Percentiles rank a stretch among this genome's conserved stretches.
phyloP scores from a whole-genome alignment of 30 jellyfish, hydroid and myxozoan genomes.

The Rhopilema esculentum region DNA sequence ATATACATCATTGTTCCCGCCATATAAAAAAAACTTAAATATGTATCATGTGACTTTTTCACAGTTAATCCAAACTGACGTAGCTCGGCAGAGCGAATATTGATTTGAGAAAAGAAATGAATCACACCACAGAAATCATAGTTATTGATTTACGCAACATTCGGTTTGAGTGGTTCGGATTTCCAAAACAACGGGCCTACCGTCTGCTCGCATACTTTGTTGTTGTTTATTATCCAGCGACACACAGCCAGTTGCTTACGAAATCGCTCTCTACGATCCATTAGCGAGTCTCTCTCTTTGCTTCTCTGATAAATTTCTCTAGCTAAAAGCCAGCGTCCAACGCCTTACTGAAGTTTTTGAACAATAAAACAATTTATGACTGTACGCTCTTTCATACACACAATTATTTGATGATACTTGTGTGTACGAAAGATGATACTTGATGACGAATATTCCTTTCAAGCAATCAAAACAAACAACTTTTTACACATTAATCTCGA shows the following conservation, averaged over 20 bases:
- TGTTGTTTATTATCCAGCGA: not conserved
- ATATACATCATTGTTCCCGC: too few relatives aligned
- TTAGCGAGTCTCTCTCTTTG: not conserved
- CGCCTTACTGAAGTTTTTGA: not conserved
- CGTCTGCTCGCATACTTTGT: not conserved
- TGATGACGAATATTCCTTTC: too few relatives aligned
- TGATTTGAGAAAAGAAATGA: not conserved
- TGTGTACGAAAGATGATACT: too few relatives aligned
- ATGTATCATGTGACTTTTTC: not conserved
- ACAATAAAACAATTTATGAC: too few relatives aligned
- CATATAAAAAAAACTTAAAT: too few relatives aligned
- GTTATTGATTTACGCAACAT: not conserved
- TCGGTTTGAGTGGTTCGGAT: not conserved
- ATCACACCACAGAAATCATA: not conserved
- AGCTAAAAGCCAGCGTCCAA: too few relatives aligned
- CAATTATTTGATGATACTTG: too few relatives aligned
- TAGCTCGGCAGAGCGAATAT: not conserved
- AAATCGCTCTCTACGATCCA: not conserved
- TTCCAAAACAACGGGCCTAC: not conserved
- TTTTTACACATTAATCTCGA: not conserved
- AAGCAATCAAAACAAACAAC: not conserved
- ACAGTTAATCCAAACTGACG: not conserved
- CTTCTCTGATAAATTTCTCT: too few relatives aligned
- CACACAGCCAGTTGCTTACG: slow-evolving; percentile 4
- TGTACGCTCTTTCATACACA: too few relatives aligned